Base-by-base conservation (phyloP, 2,888 invertebrate genomes). In the Unio delphinus region DNA sequence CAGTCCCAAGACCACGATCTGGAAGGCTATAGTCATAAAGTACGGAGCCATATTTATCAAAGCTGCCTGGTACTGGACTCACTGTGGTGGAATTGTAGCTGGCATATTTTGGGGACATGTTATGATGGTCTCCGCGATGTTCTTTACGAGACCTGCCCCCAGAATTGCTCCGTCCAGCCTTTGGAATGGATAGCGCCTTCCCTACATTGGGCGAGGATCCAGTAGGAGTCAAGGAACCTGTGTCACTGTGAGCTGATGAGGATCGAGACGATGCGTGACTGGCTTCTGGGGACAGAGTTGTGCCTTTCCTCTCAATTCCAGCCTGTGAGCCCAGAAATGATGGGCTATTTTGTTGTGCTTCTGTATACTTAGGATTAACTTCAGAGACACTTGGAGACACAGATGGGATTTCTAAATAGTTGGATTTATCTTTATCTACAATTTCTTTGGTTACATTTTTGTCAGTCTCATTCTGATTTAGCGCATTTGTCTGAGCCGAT, bases 11-110 rank as follows among this genome's bases (percentile, higher is more conserved):
- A 17, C 87, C 87, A 56, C 87, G 72, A 64, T 87, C 87, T 28
- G 87, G 87, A 26, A 86, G 75, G 66, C 76, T 84, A 72, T 86
- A 87, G 70, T 87, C 85, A 67, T 87, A 87, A 23, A 80, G 73
- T 8, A 75, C 62, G 26, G 80, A 70, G 54, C 79, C 75, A 63
- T 76, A 75, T 65, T 80, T 81, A 55, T 83, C 82, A 67, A 76
- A 69, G 11, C 71, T 59, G 5, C 67, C 67, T 20, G 64, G 66
- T 54, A 45, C 45, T 3, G 45, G 45, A 15, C 45, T 63, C 63
- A 55, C 54, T 63, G 63, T 63, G 63, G 55, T 3, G 54, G 54
- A 54, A 63, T 63, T 54, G 63, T 63, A n/a, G 63, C 54, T 55
- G 28, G 54, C 17, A 63, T 55, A 63, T 55, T 63, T 55, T 54